phyloP scores from a whole-genome alignment of 2,888 invertebrate species.

The Pristionchus arcanus region DNA sequence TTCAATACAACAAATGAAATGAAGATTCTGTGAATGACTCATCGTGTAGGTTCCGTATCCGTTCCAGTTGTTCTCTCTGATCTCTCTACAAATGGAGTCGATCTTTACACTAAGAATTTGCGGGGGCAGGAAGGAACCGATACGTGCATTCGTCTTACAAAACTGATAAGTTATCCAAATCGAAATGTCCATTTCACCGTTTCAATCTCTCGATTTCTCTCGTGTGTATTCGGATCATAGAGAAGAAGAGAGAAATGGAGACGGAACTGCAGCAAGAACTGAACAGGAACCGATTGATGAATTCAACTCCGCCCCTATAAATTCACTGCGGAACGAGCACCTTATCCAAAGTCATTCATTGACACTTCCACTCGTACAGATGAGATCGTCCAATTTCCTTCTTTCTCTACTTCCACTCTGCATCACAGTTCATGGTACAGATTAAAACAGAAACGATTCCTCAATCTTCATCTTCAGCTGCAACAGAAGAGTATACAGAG shows the following conservation, averaged over 20 bases:
- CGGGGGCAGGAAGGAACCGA: not conserved
- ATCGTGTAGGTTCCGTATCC: not conserved
- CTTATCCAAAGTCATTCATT: not conserved
- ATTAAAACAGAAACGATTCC: not conserved
- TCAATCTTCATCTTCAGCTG: not conserved
- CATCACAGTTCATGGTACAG: not conserved
- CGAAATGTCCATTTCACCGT: not conserved
- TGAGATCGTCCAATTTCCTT: not conserved
- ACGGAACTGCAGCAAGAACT: not conserved
- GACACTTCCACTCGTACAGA: not conserved
- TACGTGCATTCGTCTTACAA: not conserved
- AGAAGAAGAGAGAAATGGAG: not conserved
- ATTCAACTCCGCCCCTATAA: conserved; percentile 31
- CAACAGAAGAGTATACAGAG: not conserved
- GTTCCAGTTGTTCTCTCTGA: not conserved
- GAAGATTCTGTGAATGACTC: too few species aligned
- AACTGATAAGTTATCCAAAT: not conserved
- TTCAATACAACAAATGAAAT: too few species aligned
- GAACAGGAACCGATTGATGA: not conserved
- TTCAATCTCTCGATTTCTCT: not conserved
- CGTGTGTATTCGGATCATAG: not conserved
- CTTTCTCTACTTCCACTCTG: not conserved
- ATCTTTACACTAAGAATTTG: not conserved
- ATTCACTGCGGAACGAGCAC: not conserved
- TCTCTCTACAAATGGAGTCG: not conserved